These are phyloP conservation scores for Apodemus agrarius DNA, from an alignment of 2,797 vertebrate species.

Conservation along the genomic window DNA sequence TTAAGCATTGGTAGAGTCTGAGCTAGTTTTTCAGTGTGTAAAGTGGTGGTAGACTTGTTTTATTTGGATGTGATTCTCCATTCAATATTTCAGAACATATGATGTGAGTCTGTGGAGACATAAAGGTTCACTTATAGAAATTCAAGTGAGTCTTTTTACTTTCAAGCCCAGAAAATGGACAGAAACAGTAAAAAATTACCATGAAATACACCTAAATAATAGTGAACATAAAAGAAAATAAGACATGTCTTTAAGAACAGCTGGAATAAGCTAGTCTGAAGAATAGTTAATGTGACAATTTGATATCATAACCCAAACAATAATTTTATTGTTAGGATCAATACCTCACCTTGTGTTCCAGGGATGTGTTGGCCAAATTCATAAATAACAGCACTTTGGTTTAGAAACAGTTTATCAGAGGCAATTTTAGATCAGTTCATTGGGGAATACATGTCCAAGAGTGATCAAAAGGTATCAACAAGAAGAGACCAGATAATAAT, in stretches of 20 bases:
- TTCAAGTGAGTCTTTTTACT: neutral
- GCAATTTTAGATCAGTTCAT: neutral
- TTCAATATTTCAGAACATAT: neutral
- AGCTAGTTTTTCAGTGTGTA: neutral
- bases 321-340: neutral
- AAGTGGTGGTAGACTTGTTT: neutral
- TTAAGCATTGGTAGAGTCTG: accelerated
- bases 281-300: neutral
- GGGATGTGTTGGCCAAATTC: neutral
- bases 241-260: neutral
- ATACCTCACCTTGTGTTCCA: neutral
- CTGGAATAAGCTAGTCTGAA: neutral
- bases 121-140: neutral
- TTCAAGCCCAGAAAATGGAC: neutral
- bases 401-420: neutral
- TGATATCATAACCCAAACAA: neutral
- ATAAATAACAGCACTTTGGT: neutral
- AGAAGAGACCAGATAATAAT: neutral
- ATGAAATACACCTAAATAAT: neutral
- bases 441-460: neutral
- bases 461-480: neutral
- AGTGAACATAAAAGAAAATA: neutral
- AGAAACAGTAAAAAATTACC: neutral
- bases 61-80: accelerated
- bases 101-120: accelerated